Base-by-base conservation (phyloP, 2,888 invertebrate species). In the Gryllus longicercus region DNA sequence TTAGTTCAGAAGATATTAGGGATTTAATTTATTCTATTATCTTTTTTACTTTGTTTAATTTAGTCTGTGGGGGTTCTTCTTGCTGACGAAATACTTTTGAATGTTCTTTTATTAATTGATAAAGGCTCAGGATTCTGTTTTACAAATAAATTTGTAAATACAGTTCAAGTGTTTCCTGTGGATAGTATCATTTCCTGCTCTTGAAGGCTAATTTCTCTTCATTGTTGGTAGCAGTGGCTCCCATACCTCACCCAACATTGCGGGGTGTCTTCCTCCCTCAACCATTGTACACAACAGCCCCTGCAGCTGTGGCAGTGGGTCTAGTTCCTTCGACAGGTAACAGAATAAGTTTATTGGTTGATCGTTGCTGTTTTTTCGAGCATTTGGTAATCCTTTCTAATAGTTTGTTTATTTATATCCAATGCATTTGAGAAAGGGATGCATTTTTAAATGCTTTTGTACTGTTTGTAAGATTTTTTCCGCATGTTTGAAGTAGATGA, bases 271-370 rank as follows among this genome's bases (percentile, higher is more conserved):
- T 77, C 51, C 79, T 81, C 49, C 79, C 81, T 79, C 79, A 78
- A 79, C 78, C 80, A 79, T 75, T 81, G 75, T 81, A 74, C 38
- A 50, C 81, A 50, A 76, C 81, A 77, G 79, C 75, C 21, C 77
- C 79, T 51, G 77, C 81, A 77, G 81, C 79, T 51, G 50, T 81
- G 76, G 80, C 78, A 51, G 74, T 81, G 79, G 81, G 81, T 75
- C 50, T 81, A 49, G 81, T 77, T 78, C 77, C 79, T 77, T 75
- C 81, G 38, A 51, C 80, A 79, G 82, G 81, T 80, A 81, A 82
- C 38, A 38, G 49, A 74, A 51, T 38, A 50, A 50, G 76, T 50
- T 76, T 76, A 49, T 4, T 38, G 38, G 16, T 75, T 76, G 76
- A 11, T 12, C 21, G 49, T 76, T 11, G 18, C 49, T 50, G 76